Percentiles rank a stretch among this genome's conserved stretches.
These are phyloP conservation scores for Ataeniobius toweri DNA, from an alignment of 2,797 vertebrate species.

Conservation along the genomic window DNA sequence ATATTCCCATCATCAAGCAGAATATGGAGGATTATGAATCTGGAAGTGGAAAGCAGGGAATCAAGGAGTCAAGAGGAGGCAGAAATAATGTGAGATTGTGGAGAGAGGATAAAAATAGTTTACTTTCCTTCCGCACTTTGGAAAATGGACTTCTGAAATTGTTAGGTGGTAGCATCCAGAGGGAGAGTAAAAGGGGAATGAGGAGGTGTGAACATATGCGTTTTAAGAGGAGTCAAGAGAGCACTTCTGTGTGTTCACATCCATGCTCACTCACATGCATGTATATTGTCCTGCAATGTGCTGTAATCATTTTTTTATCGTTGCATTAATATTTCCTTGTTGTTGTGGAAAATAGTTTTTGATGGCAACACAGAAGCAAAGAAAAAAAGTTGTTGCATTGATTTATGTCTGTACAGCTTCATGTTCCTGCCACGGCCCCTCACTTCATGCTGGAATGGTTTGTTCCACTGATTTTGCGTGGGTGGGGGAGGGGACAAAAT, in stretches of 20 bases:
- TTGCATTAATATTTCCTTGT: constrained; percentile 29
- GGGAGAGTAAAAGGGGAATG: constrained; percentile 44
- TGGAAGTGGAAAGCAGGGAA: constrained; percentile 33
- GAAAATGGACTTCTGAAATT: constrained; percentile 72
- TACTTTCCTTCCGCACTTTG: constrained; percentile 70
- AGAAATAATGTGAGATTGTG: constrained; percentile 53
- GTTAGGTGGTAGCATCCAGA: constrained; percentile 58
- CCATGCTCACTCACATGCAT: neutral
- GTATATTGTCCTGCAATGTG: constrained; percentile 35
- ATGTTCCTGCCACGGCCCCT: constrained; percentile 38
- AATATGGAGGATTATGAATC: constrained; percentile 60
- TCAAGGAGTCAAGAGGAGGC: constrained; percentile 43
- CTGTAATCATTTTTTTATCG: constrained; percentile 1
- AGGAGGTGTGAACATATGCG: constrained; percentile 13
- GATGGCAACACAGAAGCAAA: constrained; percentile 35
- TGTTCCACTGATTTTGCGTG: constrained; percentile 68
- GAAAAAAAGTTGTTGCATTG: constrained; percentile 40
- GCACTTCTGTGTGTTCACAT: constrained; percentile 4
- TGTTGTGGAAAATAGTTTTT: constrained; percentile 22
- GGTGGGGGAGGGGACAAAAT: constrained; percentile 75
- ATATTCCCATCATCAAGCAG: constrained; percentile 52
- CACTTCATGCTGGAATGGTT: constrained; percentile 66
- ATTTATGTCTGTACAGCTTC: constrained; percentile 44
- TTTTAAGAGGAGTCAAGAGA: constrained; percentile 21
- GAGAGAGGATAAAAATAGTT: constrained; percentile 73